Percentiles rank a stretch among this genome's conserved stretches.
Evolutionary conservation across 2,888 invertebrate species (phyloP).

Genomic region (Micoletzkya japonica): DNA sequence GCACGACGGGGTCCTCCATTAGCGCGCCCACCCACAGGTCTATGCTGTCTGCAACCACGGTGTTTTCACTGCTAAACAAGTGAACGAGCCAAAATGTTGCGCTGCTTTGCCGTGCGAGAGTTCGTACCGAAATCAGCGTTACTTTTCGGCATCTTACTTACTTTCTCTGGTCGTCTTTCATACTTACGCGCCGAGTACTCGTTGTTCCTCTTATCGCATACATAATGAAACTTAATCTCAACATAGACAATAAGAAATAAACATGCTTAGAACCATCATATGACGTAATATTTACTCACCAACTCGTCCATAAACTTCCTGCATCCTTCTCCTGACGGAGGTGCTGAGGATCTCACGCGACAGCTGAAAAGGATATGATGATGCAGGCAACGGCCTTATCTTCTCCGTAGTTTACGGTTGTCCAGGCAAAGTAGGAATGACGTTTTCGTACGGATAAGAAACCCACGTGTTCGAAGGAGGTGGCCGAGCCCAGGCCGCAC

Average conservation of each 20-base stretch:
- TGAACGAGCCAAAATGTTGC: too few species aligned
- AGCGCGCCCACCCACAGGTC: conserved; percentile 68
- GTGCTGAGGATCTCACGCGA: conserved; percentile 55
- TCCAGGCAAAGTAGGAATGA: background rate
- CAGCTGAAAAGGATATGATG: conserved; percentile 34
- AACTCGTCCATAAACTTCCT: conserved; percentile 51
- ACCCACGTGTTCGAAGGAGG: conserved; percentile 75
- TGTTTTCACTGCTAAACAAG: too few species aligned
- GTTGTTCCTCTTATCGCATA: too few species aligned
- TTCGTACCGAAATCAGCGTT: too few species aligned
- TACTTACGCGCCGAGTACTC: too few species aligned
- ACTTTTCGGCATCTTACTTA: too few species aligned
- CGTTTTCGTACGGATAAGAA: conserved; percentile 75
- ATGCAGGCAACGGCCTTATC: background rate
- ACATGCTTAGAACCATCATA: background rate
- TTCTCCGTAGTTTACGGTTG: background rate
- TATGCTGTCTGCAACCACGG: conserved; percentile 64
- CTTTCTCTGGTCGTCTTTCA: too few species aligned
- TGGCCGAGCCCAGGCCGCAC: conserved; percentile 80
- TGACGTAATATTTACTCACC: conserved; percentile 29
- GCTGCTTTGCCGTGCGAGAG: too few species aligned
- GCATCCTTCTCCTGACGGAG: conserved; percentile 48
- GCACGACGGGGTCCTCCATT: conserved; percentile 66
- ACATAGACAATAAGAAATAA: background rate
- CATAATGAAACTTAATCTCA: background rate